Evolutionary conservation across 2,113 vertebrate genomes (phyloP), one percentile per base, ranked within the genome.

Genomic region (Phaetusa simplex): DNA sequence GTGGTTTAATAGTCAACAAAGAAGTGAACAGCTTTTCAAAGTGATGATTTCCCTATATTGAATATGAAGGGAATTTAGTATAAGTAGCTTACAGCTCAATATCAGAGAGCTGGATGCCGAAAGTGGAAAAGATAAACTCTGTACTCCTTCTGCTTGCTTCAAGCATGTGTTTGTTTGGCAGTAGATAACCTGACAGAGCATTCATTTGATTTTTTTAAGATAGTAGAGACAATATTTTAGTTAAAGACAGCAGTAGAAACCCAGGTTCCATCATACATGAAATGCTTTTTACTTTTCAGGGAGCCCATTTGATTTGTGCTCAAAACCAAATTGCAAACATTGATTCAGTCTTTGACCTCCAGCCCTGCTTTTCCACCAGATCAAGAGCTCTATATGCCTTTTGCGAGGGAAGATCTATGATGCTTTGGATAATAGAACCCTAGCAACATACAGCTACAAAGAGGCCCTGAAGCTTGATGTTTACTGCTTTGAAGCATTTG

Each of bases 401-500:
- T 98, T 99, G 95, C 98, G 99, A 69, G 99, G 99, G 73, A 99
- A 99, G 92, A 99, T 99, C 98, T 99, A 99, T 86, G 99, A 99
- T 93, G 99, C 99, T 88, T 98, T 99, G 97, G 99, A 99, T 97
- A 99, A 99, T 93, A 98, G 99, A 91, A 98, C 99, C 13, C 98
- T 99, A 64, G 99, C 99, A 94, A 99, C 99, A 21, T 99, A 99
- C 97, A 99, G 99, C 98, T 99, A 99, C 97, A 99, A 99, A 98
- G 99, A 99, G 98, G 99, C 99, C 96, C 98, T 99, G 98, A 99
- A 99, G 98, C 98, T 99, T 23, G 99, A 99, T n/a, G 99, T 99
- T 94, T 99, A 99, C 98, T 99, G 99, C 98, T 99, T 99, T 98
- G 99, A 99, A 99, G 99, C 99, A 23, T 99, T 99, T 97, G 99